Evolutionary conservation across 2,888 invertebrate species (phyloP).

Genomic region (Falcaria lacertinaria): DNA sequence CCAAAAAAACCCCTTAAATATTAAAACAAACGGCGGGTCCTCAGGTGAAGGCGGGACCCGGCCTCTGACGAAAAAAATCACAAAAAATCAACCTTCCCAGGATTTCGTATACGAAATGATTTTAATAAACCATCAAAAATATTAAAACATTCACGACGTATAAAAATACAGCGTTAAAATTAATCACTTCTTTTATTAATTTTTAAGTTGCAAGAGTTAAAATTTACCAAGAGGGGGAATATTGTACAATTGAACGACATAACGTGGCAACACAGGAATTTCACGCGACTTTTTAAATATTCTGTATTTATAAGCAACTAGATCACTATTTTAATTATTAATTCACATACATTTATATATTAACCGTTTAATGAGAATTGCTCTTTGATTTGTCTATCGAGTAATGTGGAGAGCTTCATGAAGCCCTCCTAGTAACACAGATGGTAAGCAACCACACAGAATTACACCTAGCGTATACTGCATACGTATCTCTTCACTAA

Average conservation of each 20-base stretch:
- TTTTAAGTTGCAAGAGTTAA: constrained; percentile 27
- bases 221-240: constrained; percentile 37
- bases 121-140: constrained; percentile 13
- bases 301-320: constrained; percentile 70
- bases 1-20: constrained; percentile 64
- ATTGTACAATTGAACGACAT: constrained; percentile 24
- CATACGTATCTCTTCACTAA: constrained; percentile 73
- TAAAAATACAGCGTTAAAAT: constrained; percentile 61
- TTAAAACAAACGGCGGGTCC: constrained; percentile 25
- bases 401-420: not conserved
- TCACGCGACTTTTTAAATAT: constrained; percentile 43
- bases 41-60: not conserved
- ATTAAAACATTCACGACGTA: constrained; percentile 33
- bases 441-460: constrained; percentile 27
- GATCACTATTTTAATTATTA: constrained; percentile 50
- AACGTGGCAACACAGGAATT: constrained; percentile 42
- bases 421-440: not conserved
- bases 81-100: constrained; percentile 1
- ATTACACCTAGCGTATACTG: constrained; percentile 77
- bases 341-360: constrained; percentile 58
- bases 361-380: constrained; percentile 28
- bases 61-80: not conserved
- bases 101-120: constrained; percentile 3
- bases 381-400: constrained; percentile 14
- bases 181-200: constrained; percentile 40